Conservation (phyloP, 2,888 invertebrate genomes). For the Parthenolecanium corni region DNA sequence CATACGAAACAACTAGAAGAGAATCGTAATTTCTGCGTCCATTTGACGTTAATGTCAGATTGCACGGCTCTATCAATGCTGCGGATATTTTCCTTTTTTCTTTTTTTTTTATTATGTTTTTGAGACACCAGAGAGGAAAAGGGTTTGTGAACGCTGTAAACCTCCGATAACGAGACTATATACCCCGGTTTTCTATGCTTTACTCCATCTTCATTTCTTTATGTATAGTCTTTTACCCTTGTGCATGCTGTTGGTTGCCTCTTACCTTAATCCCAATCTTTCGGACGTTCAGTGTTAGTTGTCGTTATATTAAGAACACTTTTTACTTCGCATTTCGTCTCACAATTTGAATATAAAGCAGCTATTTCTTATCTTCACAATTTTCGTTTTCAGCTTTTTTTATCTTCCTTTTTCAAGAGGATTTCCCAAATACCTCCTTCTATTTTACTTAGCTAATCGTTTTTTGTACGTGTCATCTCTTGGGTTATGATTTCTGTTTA, state of each 20-base stretch:
- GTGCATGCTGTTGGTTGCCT: not conserved
- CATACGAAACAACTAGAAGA: slow-evolving; percentile 23
- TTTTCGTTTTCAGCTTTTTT: not conserved
- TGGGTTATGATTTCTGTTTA: too few relatives aligned
- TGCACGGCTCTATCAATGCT: slow-evolving; percentile 28
- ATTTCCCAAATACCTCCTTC: too few relatives aligned
- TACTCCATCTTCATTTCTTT: slow-evolving; percentile 26
- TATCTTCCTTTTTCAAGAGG: not conserved
- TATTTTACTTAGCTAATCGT: too few relatives aligned
- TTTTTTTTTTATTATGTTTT: too few relatives aligned
- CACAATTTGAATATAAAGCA: slow-evolving; percentile 26
- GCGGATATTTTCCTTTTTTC: slow-evolving; percentile 23
- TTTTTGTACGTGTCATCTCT: too few relatives aligned
- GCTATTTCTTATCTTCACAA: slow-evolving; percentile 14
- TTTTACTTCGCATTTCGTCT: slow-evolving; percentile 27
- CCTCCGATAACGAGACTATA: slow-evolving; percentile 28
- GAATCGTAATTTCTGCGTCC: slow-evolving; percentile 29
- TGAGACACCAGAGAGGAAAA: not conserved
- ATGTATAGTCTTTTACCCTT: slow-evolving; percentile 10
- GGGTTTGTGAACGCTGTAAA: slow-evolving; percentile 20
- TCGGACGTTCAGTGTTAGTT: slow-evolving; percentile 26
- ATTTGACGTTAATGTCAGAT: slow-evolving; percentile 30
- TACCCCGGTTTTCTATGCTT: slow-evolving; percentile 14
- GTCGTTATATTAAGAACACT: slow-evolving; percentile 26
- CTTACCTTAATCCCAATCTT: slow-evolving; percentile 26